phyloP scores from a whole-genome alignment of 2,888 invertebrate genomes.

The Carterocephalus palaemon region DNA sequence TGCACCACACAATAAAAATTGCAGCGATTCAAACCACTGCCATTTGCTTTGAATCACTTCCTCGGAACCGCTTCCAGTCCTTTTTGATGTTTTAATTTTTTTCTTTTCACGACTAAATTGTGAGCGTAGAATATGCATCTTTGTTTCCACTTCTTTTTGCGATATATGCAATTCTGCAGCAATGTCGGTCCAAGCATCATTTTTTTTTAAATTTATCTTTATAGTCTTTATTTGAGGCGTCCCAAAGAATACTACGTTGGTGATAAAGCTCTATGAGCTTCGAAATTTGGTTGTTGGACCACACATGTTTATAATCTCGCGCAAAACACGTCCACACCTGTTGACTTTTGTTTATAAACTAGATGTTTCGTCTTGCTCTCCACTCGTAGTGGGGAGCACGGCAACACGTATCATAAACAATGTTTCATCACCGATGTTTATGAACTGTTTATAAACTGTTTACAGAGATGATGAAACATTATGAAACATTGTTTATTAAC shows the following conservation, averaged over 20 bases:
- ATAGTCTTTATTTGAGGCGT: constrained; percentile 18
- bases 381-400: constrained; percentile 27
- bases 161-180: constrained; percentile 12
- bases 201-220: constrained; percentile 12
- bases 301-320: constrained; percentile 20
- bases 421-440: constrained; percentile 30
- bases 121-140: constrained; percentile 6
- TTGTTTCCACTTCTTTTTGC: constrained; percentile 18
- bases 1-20: too few relatives aligned
- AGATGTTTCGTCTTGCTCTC: constrained; percentile 29
- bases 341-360: constrained; percentile 23
- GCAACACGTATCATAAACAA: constrained; percentile 28
- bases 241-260: constrained; percentile 22
- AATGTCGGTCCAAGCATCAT: constrained; percentile 16
- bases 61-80: constrained; percentile 13
- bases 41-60: too few relatives aligned
- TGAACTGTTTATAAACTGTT: constrained; percentile 30
- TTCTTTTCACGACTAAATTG: constrained; percentile 23
- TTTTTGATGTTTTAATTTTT: constrained; percentile 18
- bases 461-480: constrained; percentile 30
- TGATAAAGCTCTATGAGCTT: constrained; percentile 25
- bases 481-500: constrained; percentile 25
- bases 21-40: too few relatives aligned
- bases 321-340: constrained; percentile 4
- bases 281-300: constrained; percentile 26